phyloP scores from a whole-genome alignment of 2,797 vertebrate genomes.

The Momotus momota region DNA sequence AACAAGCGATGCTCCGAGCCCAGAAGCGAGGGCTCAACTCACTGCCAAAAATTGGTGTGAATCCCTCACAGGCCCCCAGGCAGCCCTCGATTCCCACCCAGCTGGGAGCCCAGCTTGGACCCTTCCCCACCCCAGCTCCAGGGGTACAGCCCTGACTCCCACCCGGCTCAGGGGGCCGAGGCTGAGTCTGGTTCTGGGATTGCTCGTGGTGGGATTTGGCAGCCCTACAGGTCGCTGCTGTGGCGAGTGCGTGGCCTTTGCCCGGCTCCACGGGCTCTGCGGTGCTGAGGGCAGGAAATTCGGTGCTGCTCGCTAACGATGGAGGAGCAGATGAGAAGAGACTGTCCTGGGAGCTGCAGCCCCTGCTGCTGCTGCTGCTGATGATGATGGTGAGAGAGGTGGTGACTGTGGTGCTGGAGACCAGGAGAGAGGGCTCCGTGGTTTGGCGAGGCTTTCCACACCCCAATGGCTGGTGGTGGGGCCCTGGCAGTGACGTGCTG shows the following conservation, averaged over 20 bases:
- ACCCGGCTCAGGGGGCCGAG: fast-evolving
- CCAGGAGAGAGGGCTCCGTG: not conserved
- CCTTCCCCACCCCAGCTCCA: not conserved
- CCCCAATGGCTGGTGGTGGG: fast-evolving
- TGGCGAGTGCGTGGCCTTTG: not conserved
- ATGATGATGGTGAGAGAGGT: no score
- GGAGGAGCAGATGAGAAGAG: not conserved
- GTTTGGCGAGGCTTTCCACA: fast-evolving
- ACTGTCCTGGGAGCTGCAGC: not conserved
- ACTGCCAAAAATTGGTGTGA: not conserved
- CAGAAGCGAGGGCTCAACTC: not conserved
- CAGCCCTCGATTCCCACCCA: not conserved
- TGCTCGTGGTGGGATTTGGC: not conserved
- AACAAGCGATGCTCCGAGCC: not conserved
- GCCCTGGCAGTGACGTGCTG: not conserved
- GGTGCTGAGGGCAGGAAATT: not conserved
- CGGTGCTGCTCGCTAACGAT: fast-evolving
- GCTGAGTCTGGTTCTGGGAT: not conserved
- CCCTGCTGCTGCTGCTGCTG: not conserved
- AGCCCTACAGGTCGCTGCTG: fast-evolving
- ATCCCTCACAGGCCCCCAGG: not conserved
- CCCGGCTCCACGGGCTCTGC: not conserved
- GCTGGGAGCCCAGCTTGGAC: not conserved
- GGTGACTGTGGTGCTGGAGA: not conserved
- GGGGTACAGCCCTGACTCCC: not conserved